phyloP scores from a whole-genome alignment of 2,888 invertebrate genomes.

The Amaurobius ferox region DNA sequence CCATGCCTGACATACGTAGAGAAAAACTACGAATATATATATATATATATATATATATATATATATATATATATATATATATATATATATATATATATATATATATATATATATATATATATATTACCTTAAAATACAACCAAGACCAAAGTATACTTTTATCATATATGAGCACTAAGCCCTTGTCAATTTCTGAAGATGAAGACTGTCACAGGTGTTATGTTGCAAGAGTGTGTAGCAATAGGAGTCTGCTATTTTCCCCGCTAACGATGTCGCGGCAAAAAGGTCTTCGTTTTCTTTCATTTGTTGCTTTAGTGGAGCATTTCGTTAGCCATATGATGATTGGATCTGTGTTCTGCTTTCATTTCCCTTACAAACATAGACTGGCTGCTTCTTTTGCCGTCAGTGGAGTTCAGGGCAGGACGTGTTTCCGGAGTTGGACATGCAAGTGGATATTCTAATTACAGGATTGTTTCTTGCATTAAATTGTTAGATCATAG shows the following conservation, averaged over 20 bases:
- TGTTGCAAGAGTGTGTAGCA: background rate
- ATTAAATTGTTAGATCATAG: too few relatives aligned
- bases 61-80: too few relatives aligned
- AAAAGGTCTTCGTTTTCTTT: constrained; percentile 21
- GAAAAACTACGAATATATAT: too few relatives aligned
- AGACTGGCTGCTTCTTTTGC: background rate
- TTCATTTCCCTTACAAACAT: constrained; percentile 21
- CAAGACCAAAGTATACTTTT: background rate
- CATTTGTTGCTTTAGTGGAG: constrained; percentile 3
- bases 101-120: too few relatives aligned
- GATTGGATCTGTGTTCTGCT: constrained; percentile 45
- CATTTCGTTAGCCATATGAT: constrained; percentile 62
- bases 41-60: too few relatives aligned
- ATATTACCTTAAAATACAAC: background rate
- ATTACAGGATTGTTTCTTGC: background rate
- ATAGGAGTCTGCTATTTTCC: background rate
- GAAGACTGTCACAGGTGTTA: background rate
- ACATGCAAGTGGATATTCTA: background rate
- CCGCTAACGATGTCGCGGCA: constrained; percentile 44
- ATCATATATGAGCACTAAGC: background rate
- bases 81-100: too few relatives aligned
- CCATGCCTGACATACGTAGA: too few relatives aligned
- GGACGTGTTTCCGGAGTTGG: background rate
- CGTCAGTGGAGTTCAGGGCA: background rate
- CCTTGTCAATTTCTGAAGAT: background rate